Conservation (phyloP, 1,140 invertebrate species). For the Conus ventricosus region DNA sequence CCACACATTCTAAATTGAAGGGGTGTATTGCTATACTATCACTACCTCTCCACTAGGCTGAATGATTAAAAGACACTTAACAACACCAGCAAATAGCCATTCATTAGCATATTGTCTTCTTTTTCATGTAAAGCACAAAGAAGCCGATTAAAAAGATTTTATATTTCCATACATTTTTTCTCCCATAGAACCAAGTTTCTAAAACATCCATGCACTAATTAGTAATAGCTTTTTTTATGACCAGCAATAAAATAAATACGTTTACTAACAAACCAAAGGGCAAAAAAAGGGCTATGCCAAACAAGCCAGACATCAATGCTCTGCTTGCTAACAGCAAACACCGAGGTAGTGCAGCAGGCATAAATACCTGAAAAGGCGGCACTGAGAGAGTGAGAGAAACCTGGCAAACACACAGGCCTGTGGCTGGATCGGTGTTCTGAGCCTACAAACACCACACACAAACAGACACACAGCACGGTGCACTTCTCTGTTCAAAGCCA, state of each 20-base stretch:
- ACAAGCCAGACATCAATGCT: background rate
- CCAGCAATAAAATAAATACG: background rate
- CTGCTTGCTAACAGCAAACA: conserved; percentile 15
- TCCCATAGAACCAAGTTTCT: background rate
- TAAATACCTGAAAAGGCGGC: conserved; percentile 28
- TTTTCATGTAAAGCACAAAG: no score
- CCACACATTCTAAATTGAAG: no score
- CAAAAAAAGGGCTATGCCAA: background rate
- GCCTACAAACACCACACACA: conserved; percentile 14
- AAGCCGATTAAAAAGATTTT: background rate
- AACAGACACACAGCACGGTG: conserved; percentile 20
- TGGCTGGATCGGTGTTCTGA: conserved; percentile 5
- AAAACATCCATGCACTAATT: background rate
- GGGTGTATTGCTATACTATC: no score
- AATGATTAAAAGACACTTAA: no score
- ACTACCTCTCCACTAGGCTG: no score
- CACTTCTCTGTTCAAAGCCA: background rate
- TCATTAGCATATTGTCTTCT: no score
- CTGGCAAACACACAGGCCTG: conserved; percentile 23
- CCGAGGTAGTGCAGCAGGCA: conserved; percentile 15
- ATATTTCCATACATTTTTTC: no score
- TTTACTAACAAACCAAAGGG: no score
- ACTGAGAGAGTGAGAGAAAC: conserved; percentile 29
- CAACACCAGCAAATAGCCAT: no score
- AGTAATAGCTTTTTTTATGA: no score